Evolutionary conservation across 2,113 vertebrate species (phyloP).

Genomic region (Hemiscyllium ocellatum): DNA sequence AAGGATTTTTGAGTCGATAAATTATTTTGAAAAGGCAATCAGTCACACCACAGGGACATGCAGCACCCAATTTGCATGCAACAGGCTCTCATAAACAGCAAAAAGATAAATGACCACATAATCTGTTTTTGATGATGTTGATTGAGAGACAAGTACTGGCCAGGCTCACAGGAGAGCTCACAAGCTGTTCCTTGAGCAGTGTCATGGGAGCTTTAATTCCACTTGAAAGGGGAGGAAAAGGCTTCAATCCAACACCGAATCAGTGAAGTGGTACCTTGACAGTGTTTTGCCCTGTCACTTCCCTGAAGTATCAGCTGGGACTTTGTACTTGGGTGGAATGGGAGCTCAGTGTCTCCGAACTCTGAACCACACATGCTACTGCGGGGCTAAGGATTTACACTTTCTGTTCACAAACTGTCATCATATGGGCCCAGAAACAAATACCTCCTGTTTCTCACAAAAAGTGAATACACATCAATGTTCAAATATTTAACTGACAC

Average conservation of each 20-base stretch:
- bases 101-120: neutral
- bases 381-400: neutral
- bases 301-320: neutral
- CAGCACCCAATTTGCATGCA: neutral
- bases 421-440: neutral
- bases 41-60: neutral
- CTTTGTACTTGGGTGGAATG: neutral
- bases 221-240: neutral
- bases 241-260: neutral
- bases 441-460: neutral
- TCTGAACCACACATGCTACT: neutral
- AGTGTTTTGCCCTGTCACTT: neutral
- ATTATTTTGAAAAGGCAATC: neutral
- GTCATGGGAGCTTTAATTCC: neutral
- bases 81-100: neutral
- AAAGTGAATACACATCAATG: neutral
- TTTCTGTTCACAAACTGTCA: neutral
- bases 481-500: neutral
- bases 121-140: neutral
- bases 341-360: neutral
- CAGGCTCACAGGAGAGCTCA: neutral
- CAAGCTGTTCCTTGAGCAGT: neutral
- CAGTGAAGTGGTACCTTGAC: neutral
- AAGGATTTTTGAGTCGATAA: neutral
- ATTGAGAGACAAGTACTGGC: neutral